Evolutionary conservation across 2,888 invertebrate genomes (phyloP).

Genomic region (Bedellia somnulentella): DNA sequence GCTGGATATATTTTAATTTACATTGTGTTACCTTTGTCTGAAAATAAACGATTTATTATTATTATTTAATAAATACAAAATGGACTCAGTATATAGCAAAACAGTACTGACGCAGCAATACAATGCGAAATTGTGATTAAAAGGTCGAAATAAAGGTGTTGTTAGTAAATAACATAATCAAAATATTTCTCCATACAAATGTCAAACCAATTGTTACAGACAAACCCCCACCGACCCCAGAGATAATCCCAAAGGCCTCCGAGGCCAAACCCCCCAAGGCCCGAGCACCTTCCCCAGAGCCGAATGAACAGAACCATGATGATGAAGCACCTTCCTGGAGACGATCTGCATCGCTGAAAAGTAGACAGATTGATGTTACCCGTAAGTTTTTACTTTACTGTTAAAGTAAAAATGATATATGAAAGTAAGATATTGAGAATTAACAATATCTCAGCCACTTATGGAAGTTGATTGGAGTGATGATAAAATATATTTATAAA

Average conservation of each 20-base stretch:
- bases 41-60: no score
- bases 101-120: no score
- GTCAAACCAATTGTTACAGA: constrained; percentile 18
- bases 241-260: constrained; percentile 38
- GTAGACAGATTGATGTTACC: constrained; percentile 26
- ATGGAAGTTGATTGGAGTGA: not conserved
- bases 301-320: constrained; percentile 15
- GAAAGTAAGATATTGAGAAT: constrained; percentile 18
- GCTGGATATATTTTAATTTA: no score
- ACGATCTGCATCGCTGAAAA: constrained; percentile 37
- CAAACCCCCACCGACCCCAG: constrained; percentile 28
- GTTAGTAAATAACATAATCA: no score
- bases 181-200: not conserved
- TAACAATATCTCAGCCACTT: not conserved
- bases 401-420: constrained; percentile 14
- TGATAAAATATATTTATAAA: no score
- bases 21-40: no score
- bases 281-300: constrained; percentile 35
- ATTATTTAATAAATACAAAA: no score
- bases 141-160: no score
- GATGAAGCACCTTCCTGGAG: constrained; percentile 51
- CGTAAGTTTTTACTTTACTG: no score
- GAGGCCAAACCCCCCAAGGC: constrained; percentile 45
- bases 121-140: no score
- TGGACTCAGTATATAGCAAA: no score